Evolutionary conservation across 2,113 vertebrate species (phyloP).

Genomic region (Progne subis): DNA sequence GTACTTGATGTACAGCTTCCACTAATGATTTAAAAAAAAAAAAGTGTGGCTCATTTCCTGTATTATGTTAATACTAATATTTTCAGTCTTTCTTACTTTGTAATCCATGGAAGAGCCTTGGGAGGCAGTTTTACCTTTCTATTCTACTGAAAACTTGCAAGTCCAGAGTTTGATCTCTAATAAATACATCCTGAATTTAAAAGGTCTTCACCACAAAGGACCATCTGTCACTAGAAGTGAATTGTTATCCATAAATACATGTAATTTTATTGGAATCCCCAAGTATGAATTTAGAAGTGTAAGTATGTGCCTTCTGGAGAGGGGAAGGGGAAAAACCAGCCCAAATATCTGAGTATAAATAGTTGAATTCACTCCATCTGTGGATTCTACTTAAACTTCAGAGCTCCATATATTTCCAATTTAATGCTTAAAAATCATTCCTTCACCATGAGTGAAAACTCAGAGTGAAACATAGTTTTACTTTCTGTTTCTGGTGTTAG

Average conservation of each 20-base stretch:
- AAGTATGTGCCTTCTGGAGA: background rate
- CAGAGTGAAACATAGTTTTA: background rate
- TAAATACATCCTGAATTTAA: background rate
- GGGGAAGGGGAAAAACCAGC: background rate
- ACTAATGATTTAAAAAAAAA: background rate
- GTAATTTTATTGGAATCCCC: background rate
- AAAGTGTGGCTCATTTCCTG: background rate
- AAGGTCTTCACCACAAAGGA: background rate
- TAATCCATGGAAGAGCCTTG: background rate
- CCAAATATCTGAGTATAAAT: background rate
- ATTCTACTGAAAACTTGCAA: background rate
- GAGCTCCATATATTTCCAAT: background rate
- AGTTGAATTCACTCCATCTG: background rate
- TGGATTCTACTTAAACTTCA: background rate
- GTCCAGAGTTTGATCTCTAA: background rate
- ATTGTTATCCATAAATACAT: background rate
- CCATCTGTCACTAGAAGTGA: background rate
- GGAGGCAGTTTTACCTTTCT: background rate
- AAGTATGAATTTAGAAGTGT: background rate
- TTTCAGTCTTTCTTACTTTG: background rate
- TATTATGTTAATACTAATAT: background rate
- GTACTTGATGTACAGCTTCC: background rate
- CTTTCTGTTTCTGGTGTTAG: background rate
- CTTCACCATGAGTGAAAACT: background rate
- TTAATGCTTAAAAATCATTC: background rate